Percentiles rank a stretch among this genome's conserved stretches.
Conservation (phyloP, 2,113 vertebrate genomes). For the Gobiocypris rarus region DNA sequence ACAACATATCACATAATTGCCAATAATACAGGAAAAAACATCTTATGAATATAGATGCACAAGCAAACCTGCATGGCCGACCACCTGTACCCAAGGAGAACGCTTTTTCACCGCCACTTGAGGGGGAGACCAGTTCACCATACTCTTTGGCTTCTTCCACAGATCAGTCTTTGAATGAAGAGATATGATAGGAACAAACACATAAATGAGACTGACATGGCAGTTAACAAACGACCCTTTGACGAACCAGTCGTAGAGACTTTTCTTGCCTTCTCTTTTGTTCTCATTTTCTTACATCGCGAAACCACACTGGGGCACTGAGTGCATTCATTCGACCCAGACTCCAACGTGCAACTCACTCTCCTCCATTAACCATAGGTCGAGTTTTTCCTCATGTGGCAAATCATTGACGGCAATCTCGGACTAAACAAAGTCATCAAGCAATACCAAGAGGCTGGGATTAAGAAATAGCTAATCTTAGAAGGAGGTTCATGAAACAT, state of each 20-base stretch:
- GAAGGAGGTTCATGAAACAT: conserved; percentile 66
- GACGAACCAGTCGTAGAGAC: background rate
- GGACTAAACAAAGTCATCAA: conserved; percentile 50
- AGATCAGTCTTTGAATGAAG: conserved; percentile 69
- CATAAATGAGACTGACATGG: background rate
- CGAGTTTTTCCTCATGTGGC: conserved; percentile 65
- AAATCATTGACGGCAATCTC: conserved; percentile 57
- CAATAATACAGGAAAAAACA: background rate
- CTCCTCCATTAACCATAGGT: conserved; percentile 38
- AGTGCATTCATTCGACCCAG: conserved; percentile 59
- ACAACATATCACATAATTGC: no score
- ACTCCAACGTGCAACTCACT: conserved; percentile 50
- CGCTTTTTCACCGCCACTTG: conserved; percentile 78
- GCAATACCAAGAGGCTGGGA: conserved; percentile 47
- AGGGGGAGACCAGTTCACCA: conserved; percentile 78
- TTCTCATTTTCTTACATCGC: conserved; percentile 19
- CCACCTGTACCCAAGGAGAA: conserved; percentile 85
- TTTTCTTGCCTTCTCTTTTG: background rate
- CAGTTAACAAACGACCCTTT: background rate
- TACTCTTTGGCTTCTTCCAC: conserved; percentile 80
- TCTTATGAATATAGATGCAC: background rate
- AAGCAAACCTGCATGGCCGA: conserved; percentile 83
- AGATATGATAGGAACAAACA: conserved; percentile 24
- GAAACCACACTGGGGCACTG: background rate
- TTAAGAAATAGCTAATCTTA: conserved; percentile 43